Evolutionary conservation across 2,888 invertebrate genomes (phyloP), one percentile per base, ranked within the genome.

Genomic region (Tinea trinotella): DNA sequence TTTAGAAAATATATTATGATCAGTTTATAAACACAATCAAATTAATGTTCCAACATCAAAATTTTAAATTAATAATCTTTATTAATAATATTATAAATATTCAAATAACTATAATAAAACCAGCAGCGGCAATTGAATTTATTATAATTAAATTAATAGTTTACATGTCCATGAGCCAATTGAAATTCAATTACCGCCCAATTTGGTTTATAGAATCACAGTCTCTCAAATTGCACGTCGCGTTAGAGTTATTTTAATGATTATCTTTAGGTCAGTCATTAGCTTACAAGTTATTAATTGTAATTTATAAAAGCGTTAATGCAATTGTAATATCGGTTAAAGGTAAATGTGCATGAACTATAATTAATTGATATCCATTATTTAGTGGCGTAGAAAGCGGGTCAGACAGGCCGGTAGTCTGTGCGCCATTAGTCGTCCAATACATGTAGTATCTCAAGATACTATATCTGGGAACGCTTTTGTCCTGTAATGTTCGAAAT

Each of bases 351-450:
- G 52, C 34, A 34, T 52, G 34, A 7, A 35, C 44, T 15, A 54
- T 57, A 57, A 79, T 78, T 81, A 79, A 80, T 81, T 74, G 77
- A 64, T 59, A 57, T 59, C 70, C 72, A 80, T 80, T 81, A 80
- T 76, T 74, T 65, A 60, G 63, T 52, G 57, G 72, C 66, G 72
- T 76, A 75, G 79, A 79, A 78, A 79, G 76, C 75, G 55, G 56
- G 55, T 52, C 67, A 64, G 58, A 60, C 64, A 63, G 62, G 66
- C 62, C 68, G 69, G 76, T 73, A 74, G 78, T 74, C 46, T 3
- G 18, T 10, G 19, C 19, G 19, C 46, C 46, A 46, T 46, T 46
- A 46, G 46, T 46, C 19, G 46, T 46, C 46, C 10, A 17, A 44
- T 44, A 44, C 44, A 17, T 44, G 44, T 44, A 15, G 15, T 12